Base-by-base conservation (phyloP, 2,888 invertebrate genomes). In the Branchellion lobata region DNA sequence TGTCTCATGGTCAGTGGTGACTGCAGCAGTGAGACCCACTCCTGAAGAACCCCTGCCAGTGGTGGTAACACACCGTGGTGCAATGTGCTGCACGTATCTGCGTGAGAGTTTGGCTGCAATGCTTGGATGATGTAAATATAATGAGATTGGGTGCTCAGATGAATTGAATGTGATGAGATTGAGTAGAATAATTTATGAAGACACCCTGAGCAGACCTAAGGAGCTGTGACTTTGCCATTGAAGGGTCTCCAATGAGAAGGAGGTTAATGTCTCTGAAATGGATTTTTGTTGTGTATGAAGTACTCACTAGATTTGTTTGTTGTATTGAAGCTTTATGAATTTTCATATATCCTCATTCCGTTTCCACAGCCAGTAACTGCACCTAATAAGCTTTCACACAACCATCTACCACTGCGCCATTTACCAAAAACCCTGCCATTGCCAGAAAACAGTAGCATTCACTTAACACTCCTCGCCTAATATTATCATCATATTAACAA, bases 21-120 rank as follows among this genome's bases (percentile, higher is more conserved):
- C 98, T 14, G 99, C 98, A 5, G 99, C 99, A 0, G 99, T 99
- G 80, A 99, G 90, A 89, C 99, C 99, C 1, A 99, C 99, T 79
- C 99, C 99, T 0, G 96, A 96, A 1, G 97, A 96, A 21, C 99
- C 98, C 81, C 99, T 91, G 11, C 99, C 99, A 0, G 98, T 99
- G 2, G 99, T 98, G 29, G 97, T 91, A 86, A 99, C 93, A 21
- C 98, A 98, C 31, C 98, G 90, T 0, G 98, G 97, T 0, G 99
- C 98, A 0, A 95, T 95, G 86, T 92, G 91, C 81, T 98, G 88
- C 0, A 99, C 98, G 86, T 98, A 99, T 18, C 98, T 88, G 81
- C 27, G 80, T 81, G 27, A 81, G 31, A 73, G 18, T n/a, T n/a
- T n/a, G n/a, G n/a, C n/a, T n/a, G n/a, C n/a, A n/a, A n/a, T n/a